These are phyloP conservation scores for Corydoras sp. DNA, from an alignment of 2,113 vertebrate genomes.

Conservation along the genomic window DNA sequence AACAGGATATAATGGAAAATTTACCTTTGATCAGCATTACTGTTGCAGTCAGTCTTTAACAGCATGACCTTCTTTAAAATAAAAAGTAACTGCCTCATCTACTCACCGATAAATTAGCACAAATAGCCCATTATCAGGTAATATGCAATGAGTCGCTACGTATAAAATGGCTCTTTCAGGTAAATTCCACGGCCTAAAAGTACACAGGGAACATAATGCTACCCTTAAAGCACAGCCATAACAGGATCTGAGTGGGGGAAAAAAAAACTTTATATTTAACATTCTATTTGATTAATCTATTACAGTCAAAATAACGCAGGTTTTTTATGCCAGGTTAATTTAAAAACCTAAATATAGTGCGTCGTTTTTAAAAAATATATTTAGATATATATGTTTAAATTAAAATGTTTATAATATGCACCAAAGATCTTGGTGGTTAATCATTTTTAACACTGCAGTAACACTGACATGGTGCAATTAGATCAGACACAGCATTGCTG, in stretches of 20 bases:
- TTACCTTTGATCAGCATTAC: too few species aligned
- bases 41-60: too few species aligned
- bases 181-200: not conserved
- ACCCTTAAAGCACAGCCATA: not conserved
- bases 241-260: not conserved
- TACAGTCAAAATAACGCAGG: not conserved
- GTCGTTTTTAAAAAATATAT: too few species aligned
- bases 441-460: too few species aligned
- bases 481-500: too few species aligned
- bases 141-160: not conserved
- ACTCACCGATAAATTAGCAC: not conserved
- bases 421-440: too few species aligned
- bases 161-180: not conserved
- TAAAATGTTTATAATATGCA: too few species aligned
- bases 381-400: too few species aligned
- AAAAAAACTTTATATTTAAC: slow-evolving; percentile 12
- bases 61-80: too few species aligned
- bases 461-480: too few species aligned
- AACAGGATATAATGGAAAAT: too few species aligned
- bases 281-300: not conserved
- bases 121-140: not conserved
- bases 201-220: not conserved
- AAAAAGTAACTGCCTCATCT: not conserved
- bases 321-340: not conserved
- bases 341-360: too few species aligned